These are phyloP conservation scores for Periplaneta americana DNA, from an alignment of 1,140 invertebrate genomes.

Conservation along the genomic window DNA sequence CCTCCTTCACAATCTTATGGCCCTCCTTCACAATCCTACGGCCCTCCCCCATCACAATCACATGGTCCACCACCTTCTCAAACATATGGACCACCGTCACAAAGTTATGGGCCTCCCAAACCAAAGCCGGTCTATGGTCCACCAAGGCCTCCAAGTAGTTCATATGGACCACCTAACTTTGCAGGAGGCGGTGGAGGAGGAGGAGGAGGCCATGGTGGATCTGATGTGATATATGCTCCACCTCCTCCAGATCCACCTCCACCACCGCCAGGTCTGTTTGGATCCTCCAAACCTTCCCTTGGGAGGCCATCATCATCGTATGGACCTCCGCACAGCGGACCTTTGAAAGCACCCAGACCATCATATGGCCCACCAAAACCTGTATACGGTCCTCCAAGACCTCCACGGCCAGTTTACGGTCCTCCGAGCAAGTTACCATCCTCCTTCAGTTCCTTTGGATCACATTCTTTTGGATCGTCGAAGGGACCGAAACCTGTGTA, in stretches of 20 bases:
- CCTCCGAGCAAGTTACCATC: constrained; percentile 30
- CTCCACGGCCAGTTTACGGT: constrained; percentile 20
- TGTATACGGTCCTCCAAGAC: constrained; percentile 40
- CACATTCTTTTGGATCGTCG: constrained; percentile 30
- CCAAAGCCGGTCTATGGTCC: constrained; percentile 27
- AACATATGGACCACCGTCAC: constrained; percentile 20
- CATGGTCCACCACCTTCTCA: constrained; percentile 34
- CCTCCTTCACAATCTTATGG: constrained; percentile 5
- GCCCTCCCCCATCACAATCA: constrained; percentile 15
- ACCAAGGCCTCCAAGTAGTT: constrained; percentile 27
- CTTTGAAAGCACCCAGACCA: constrained; percentile 33
- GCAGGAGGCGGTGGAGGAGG: background rate
- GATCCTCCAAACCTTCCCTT: constrained; percentile 23
- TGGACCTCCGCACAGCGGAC: constrained; percentile 30
- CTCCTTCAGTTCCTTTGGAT: constrained; percentile 36
- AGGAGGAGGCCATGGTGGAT: background rate
- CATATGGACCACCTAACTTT: background rate
- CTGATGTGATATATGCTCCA: constrained; percentile 32
- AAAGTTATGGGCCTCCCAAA: constrained; percentile 33
- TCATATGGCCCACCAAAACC: constrained; percentile 27
- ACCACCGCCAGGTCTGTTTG: constrained; percentile 31
- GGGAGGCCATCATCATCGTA: constrained; percentile 28
- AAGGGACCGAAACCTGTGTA: constrained; percentile 36
- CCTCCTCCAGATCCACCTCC: constrained; percentile 35
- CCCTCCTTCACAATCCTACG: background rate